Conservation (phyloP, 2,888 invertebrate genomes). For the Pimpla rufipes region DNA sequence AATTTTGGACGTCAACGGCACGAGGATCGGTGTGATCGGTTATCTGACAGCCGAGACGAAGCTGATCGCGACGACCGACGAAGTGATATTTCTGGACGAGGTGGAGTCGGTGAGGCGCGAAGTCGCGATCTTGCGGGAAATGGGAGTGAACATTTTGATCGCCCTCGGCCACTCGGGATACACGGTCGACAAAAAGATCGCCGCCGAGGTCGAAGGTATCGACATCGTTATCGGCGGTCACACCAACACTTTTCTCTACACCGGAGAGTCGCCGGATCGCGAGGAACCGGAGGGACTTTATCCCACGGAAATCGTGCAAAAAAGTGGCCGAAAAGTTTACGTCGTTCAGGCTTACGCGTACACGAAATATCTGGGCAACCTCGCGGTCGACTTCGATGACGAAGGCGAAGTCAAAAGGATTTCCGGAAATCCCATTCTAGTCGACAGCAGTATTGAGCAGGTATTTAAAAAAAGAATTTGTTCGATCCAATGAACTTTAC, state of each 20-base stretch:
- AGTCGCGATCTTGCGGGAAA: constrained; percentile 87
- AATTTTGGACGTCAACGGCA: constrained; percentile 88
- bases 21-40: constrained; percentile 93
- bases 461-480: constrained; percentile 72
- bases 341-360: constrained; percentile 96
- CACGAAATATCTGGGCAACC: constrained; percentile 95
- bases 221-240: constrained; percentile 97
- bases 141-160: constrained; percentile 93
- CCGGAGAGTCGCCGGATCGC: constrained; percentile 89
- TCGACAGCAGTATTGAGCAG: constrained; percentile 89
- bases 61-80: constrained; percentile 86
- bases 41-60: constrained; percentile 94
- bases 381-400: constrained; percentile 90
- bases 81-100: constrained; percentile 88
- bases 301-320: constrained; percentile 90
- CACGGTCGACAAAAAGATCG: constrained; percentile 91
- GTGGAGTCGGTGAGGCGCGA: constrained; percentile 89
- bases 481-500: no score
- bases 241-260: constrained; percentile 95
- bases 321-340: constrained; percentile 90
- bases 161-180: constrained; percentile 96
- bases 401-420: constrained; percentile 90
- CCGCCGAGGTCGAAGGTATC: constrained; percentile 91
- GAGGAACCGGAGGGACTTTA: constrained; percentile 92
- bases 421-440: constrained; percentile 91